These are phyloP conservation scores for Prinia subflava DNA, from an alignment of 2,113 vertebrate species.

Conservation along the genomic window DNA sequence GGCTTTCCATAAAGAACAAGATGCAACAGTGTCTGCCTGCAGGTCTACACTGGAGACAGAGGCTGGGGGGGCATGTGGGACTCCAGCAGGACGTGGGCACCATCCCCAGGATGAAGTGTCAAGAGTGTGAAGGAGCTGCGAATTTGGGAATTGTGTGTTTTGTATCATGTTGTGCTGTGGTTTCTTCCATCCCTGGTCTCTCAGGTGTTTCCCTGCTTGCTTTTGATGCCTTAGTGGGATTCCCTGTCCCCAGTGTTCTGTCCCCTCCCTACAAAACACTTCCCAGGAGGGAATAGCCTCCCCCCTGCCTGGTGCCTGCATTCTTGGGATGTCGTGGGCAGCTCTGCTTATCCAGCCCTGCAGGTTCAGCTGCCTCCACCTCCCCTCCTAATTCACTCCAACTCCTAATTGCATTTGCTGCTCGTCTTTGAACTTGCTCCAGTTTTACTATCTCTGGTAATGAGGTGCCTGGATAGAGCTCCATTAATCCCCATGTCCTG, in stretches of 20 bases:
- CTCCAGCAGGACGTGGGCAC: rapidly evolving
- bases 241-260: neutral
- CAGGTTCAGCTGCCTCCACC: neutral
- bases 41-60: neutral
- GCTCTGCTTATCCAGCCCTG: neutral
- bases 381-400: neutral
- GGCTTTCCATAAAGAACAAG: neutral
- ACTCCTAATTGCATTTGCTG: slow-evolving; percentile 6
- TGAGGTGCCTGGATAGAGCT: slow-evolving; percentile 20
- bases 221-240: neutral
- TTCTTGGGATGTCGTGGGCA: neutral
- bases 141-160: neutral
- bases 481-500: neutral
- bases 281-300: neutral
- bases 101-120: rapidly evolving
- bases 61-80: rapidly evolving
- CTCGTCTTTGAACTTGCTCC: slow-evolving; percentile 48
- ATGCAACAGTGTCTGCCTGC: neutral
- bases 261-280: neutral
- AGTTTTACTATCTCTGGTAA: slow-evolving; percentile 41
- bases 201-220: neutral
- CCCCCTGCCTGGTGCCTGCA: neutral
- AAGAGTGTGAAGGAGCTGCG: neutral
- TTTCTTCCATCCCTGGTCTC: neutral
- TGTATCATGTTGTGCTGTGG: neutral